Percentiles rank a stretch among this genome's conserved stretches.
Evolutionary conservation across 1,140 invertebrate species (phyloP).

Genomic region (Rhyacophila brunnea): DNA sequence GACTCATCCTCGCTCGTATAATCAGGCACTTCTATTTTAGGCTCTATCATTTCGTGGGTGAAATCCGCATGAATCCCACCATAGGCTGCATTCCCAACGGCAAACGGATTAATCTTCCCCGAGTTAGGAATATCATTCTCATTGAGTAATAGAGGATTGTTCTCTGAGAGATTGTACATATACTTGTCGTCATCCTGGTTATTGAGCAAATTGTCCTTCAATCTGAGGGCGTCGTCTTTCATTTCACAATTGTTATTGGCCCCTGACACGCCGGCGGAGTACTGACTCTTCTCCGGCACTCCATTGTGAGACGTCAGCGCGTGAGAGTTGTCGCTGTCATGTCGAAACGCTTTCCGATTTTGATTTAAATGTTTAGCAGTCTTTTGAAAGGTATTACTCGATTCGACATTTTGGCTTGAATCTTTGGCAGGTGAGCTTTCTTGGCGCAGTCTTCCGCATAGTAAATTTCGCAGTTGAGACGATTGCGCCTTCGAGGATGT

Average conservation of each 20-base stretch:
- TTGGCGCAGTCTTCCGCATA: conserved; percentile 55
- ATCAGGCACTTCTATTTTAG: conserved; percentile 35
- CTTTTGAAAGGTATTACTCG: conserved; percentile 50
- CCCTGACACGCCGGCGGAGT: conserved; percentile 9
- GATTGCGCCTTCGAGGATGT: conserved; percentile 52
- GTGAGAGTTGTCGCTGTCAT: conserved; percentile 19
- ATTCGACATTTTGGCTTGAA: conserved; percentile 55
- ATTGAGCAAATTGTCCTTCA: conserved; percentile 31
- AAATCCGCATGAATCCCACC: conserved; percentile 23
- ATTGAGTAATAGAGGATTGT: conserved; percentile 25
- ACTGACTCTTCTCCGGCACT: conserved; percentile 20
- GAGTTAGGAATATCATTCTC: conserved; percentile 22
- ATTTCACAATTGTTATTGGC: conserved; percentile 32
- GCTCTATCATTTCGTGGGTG: conserved; percentile 33
- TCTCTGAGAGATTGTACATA: conserved; percentile 25
- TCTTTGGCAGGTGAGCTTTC: conserved; percentile 57
- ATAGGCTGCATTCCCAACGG: conserved; percentile 27
- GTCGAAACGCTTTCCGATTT: conserved; percentile 22
- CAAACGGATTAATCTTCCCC: conserved; percentile 34
- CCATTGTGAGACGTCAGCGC: conserved; percentile 27
- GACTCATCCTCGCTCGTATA: conserved; percentile 35
- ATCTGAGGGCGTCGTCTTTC: conserved; percentile 29
- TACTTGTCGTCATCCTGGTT: conserved; percentile 32
- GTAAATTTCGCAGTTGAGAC: conserved; percentile 56
- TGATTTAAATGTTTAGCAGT: conserved; percentile 36